Evolutionary conservation across 1,140 invertebrate genomes (phyloP), one percentile per base, ranked within the genome.

Genomic region (Drosophila melanica): DNA sequence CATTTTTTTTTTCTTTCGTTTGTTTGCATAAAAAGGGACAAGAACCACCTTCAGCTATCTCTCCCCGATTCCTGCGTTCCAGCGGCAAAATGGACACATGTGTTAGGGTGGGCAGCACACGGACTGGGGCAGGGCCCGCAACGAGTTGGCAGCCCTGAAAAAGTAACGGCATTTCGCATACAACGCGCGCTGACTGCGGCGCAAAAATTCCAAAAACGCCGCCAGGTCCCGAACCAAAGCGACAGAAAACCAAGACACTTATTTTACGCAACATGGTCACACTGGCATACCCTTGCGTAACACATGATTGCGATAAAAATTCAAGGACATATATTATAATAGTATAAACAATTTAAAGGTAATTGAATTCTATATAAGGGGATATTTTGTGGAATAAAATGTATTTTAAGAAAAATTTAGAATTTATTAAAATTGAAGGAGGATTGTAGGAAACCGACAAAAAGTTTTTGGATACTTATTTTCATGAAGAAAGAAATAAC

Each of bases 201-300:
- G 27, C 51, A 74, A 85, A 85, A 81, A 80, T 85, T 51, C 59
- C 57, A 77, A 85, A 79, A 85, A 80, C 62, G 80, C 76, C 76
- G 54, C 50, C 57, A 50, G 47, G 45, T 63, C 23, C 53, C 11
- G 68, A 42, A 51, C 30, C 53, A 33, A 51, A 51, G 20, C 16
- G 33, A 53, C 48, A 62, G 53, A 51, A 65, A 48, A 20, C 12
- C 30, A 55, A 41, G 33, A 14, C 42, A 59, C 45, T 18, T 9
- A 1, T 7, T n/a, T 16, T 18, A 4, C 3, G 14, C 23, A 27
- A 44, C 20, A 4, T 20, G 30, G 16, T 1, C 20, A 30, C 30
- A 30, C 14, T 10, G 8, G 44, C 12, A 72, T 59, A 67, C 72
- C 3, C 66, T 71, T n/a, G n/a, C n/a, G n/a, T n/a, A n/a, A n/a